Evolutionary conservation across 2,113 vertebrate genomes (phyloP), one percentile per base, ranked within the genome.

Genomic region (Dryoscopus gambensis): DNA sequence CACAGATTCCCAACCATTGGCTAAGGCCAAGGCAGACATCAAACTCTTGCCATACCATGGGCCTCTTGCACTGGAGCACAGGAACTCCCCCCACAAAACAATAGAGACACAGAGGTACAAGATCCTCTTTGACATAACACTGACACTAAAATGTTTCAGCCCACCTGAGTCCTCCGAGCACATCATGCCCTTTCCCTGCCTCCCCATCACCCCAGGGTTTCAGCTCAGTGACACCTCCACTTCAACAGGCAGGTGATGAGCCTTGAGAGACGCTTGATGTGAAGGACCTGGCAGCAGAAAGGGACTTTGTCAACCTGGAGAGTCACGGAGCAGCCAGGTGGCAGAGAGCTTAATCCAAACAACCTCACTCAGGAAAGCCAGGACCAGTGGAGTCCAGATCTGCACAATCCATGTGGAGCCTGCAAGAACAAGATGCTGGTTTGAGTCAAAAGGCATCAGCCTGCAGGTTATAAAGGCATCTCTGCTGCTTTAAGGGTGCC

Each of bases 221-320:
- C 76, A 52, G 37, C 27, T 22, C 37, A 62, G 60, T 57, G 73
- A 84, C 33, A 82, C 4, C 15, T 17, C 7, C 7, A 47, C 37
- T 22, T 23, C 1, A 0, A 39, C 31, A 79, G 25, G 35, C 46
- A 60, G 65, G 53, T 27, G 69, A 67, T 35, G 22, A 70, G 64
- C n/a, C 56, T 64, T 62, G 19, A 60, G 62, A 56, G 67, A 68
- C 2, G 9, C 69, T 64, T 76, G 81, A 87, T 60, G n/a, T 4
- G 6, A 95, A 83, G 81, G 74, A 52, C 40, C 31, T 87, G 81
- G 84, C 87, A 91, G 77, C 71, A 93, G 62, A 89, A 91, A 78
- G 25, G 40, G 42, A 56, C 9, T 81, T 64, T 33, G 70, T 46
- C 5, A 5, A 20, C 23, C 70, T 68, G 63, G 47, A 19, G 37